Conservation (phyloP, 2,888 invertebrate species). For the Nephrocerus scutellatus region DNA sequence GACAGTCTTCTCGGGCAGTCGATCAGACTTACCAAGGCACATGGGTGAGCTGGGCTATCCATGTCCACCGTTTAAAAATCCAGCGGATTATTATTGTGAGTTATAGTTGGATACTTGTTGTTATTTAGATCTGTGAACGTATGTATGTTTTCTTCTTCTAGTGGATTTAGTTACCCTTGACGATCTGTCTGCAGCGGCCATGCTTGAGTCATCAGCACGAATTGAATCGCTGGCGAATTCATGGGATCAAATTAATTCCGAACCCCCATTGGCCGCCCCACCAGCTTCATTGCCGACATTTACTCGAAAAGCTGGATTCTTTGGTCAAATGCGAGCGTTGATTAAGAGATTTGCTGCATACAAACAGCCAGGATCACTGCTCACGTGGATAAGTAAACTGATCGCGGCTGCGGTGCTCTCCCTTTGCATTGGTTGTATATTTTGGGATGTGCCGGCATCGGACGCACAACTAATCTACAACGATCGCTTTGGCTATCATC, state of each 20-base stretch:
- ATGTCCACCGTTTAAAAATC: constrained; percentile 93
- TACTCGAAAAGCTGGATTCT: constrained; percentile 57
- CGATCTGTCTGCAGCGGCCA: constrained; percentile 87
- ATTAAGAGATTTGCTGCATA: constrained; percentile 56
- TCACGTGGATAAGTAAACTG: constrained; percentile 70
- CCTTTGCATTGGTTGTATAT: constrained; percentile 75
- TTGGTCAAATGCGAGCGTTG: constrained; percentile 64
- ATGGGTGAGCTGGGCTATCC: constrained; percentile 86
- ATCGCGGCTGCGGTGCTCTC: constrained; percentile 76
- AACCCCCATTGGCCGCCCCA: constrained; percentile 56
- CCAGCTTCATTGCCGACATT: constrained; percentile 68
- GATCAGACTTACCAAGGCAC: constrained; percentile 86
- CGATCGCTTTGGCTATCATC: constrained; percentile 81
- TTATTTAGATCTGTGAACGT: no score
- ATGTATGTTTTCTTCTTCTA: constrained; percentile 44
- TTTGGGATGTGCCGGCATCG: constrained; percentile 78
- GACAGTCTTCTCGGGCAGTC: constrained; percentile 83
- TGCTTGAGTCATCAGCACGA: constrained; percentile 88
- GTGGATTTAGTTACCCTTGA: constrained; percentile 92
- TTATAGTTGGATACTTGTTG: no score
- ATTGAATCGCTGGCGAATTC: constrained; percentile 84
- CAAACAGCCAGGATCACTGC: constrained; percentile 77
- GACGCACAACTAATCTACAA: constrained; percentile 67
- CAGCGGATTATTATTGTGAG: constrained; percentile 92
- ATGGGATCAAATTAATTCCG: constrained; percentile 48